phyloP scores from a whole-genome alignment of 1,140 invertebrate species.

The Vanessa atalanta region DNA sequence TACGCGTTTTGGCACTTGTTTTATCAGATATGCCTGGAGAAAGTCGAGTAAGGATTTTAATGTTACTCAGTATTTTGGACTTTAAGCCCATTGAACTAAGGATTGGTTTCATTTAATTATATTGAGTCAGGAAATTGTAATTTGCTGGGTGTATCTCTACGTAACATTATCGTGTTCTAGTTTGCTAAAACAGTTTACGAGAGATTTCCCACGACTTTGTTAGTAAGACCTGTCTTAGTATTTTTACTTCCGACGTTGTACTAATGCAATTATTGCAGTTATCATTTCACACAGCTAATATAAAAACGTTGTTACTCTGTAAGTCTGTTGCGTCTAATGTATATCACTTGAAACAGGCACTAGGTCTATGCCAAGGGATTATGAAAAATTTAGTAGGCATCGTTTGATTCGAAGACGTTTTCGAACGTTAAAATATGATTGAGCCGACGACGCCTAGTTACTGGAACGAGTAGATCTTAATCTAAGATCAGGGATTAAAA shows the following conservation, averaged over 20 bases:
- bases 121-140: background rate
- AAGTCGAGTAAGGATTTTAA: slow-evolving; percentile 6
- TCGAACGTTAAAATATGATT: no score
- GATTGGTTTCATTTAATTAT: slow-evolving; percentile 6
- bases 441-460: no score
- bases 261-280: background rate
- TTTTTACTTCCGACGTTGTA: background rate
- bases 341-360: no score
- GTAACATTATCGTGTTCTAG: slow-evolving; percentile 15
- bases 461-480: no score
- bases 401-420: no score
- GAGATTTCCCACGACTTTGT: slow-evolving; percentile 15
- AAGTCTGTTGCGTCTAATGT: no score
- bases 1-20: slow-evolving; percentile 29
- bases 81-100: slow-evolving; percentile 3
- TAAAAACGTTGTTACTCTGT: no score
- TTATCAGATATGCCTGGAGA: slow-evolving; percentile 17
- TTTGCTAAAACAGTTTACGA: slow-evolving; percentile 20
- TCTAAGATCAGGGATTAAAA: no score
- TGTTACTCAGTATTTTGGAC: background rate
- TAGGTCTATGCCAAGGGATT: no score
- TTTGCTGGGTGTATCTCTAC: slow-evolving; percentile 9
- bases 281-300: background rate
- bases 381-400: no score
- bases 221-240: background rate